These are phyloP conservation scores for Protonibea diacanthus DNA, from an alignment of 2,797 vertebrate genomes.

Conservation along the genomic window DNA sequence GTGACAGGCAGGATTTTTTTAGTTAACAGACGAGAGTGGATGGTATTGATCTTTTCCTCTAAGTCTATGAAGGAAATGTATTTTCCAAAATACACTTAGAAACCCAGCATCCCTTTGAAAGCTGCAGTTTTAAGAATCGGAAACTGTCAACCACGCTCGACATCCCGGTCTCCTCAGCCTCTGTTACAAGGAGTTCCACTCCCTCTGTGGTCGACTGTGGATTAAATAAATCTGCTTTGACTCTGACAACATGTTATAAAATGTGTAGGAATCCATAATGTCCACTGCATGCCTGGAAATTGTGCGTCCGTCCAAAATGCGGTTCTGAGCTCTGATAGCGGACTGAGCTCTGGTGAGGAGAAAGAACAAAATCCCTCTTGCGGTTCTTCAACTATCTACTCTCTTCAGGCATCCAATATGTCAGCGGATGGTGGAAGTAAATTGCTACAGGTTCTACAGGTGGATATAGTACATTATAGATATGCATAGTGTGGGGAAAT, in stretches of 20 bases:
- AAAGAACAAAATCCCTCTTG: conserved; percentile 45
- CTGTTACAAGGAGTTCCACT: neutral
- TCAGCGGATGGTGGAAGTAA: conserved; percentile 39
- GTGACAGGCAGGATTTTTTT: neutral
- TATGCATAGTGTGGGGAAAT: conserved; percentile 25
- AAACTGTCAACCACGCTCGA: neutral
- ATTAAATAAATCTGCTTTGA: conserved; percentile 16
- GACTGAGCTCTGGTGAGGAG: conserved; percentile 15
- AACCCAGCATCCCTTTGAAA: neutral
- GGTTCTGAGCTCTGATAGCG: conserved; percentile 36
- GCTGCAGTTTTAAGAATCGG: neutral
- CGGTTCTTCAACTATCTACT: conserved; percentile 51
- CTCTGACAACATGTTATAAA: conserved; percentile 22
- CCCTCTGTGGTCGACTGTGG: neutral
- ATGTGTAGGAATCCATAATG: conserved; percentile 30
- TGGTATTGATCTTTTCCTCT: neutral
- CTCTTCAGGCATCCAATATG: conserved; percentile 48
- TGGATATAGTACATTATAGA: conserved; percentile 35
- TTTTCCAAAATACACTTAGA: conserved; percentile 3
- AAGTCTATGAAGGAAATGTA: neutral
- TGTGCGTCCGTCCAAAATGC: neutral
- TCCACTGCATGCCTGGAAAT: conserved; percentile 32
- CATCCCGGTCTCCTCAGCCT: neutral
- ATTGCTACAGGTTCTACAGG: conserved; percentile 44
- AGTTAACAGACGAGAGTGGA: no score